phyloP scores from a whole-genome alignment of 2,113 vertebrate species.

The Oreochromis aureus region DNA sequence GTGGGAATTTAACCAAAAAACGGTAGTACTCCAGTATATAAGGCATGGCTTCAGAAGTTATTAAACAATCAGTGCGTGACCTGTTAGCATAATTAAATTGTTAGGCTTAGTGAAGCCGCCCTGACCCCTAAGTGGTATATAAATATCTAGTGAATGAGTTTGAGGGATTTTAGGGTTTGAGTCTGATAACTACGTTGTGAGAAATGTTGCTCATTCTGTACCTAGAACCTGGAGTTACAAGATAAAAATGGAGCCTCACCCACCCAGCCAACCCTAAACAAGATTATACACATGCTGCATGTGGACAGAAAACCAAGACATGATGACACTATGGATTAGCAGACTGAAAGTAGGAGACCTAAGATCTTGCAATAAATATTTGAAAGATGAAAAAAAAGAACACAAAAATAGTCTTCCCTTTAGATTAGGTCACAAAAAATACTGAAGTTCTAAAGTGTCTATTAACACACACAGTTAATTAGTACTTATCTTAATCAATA shows the following conservation, averaged over 20 bases:
- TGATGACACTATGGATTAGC: background rate
- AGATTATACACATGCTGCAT: background rate
- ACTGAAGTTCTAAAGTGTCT: background rate
- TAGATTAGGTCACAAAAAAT: background rate
- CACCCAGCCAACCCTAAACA: background rate
- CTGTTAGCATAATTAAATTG: background rate
- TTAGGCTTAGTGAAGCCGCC: background rate
- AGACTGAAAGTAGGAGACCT: background rate
- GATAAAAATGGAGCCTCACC: background rate
- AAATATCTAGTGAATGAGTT: background rate
- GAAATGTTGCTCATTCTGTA: background rate
- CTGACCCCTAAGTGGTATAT: background rate
- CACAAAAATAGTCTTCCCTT: background rate
- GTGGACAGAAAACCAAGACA: background rate
- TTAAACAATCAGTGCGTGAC: background rate
- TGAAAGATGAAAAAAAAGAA: background rate
- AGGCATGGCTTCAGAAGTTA: background rate
- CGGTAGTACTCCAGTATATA: too few relatives aligned
- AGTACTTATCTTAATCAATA: background rate
- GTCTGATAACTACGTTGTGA: background rate
- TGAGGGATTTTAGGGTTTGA: background rate
- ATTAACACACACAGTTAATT: fast-evolving
- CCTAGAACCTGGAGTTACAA: background rate
- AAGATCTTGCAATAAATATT: background rate
- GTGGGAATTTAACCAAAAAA: too few relatives aligned